Evolutionary conservation across 1,140 invertebrate species (phyloP).

Genomic region (Bacillus rossius): DNA sequence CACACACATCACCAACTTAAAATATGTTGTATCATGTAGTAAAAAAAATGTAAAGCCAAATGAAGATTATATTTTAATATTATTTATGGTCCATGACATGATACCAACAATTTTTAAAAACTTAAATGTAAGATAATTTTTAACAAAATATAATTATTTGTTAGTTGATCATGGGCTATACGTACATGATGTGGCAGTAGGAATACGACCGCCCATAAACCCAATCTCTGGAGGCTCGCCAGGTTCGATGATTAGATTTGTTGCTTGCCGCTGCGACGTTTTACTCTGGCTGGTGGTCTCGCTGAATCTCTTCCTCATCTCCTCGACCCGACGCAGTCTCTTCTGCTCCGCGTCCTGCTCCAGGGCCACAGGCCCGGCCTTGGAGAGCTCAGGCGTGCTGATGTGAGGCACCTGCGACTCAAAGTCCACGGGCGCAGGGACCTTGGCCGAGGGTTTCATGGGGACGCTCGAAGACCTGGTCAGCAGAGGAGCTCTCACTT

Average conservation of each 20-base stretch:
- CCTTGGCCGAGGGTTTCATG: slow-evolving; percentile 37
- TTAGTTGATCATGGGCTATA: not conserved
- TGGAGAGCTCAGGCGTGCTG: slow-evolving; percentile 14
- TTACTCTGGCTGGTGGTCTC: slow-evolving; percentile 27
- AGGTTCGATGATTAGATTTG: slow-evolving; percentile 42
- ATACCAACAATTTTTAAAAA: too few relatives aligned
- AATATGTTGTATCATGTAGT: not conserved
- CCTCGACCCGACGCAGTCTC: slow-evolving; percentile 32
- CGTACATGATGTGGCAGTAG: slow-evolving; percentile 34
- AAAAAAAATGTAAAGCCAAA: not conserved
- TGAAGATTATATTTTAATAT: not conserved
- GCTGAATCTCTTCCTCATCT: slow-evolving; percentile 40
- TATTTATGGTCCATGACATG: too few relatives aligned
- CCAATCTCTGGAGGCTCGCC: slow-evolving; percentile 56
- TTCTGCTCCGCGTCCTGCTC: slow-evolving; percentile 34
- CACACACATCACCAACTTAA: too few relatives aligned
- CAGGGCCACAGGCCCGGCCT: slow-evolving; percentile 22
- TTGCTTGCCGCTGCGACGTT: not conserved
- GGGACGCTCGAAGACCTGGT: slow-evolving; percentile 41
- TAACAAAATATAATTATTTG: too few relatives aligned
- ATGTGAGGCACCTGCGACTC: slow-evolving; percentile 38
- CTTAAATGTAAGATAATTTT: too few relatives aligned
- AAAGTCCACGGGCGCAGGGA: slow-evolving; percentile 54
- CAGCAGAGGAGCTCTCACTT: slow-evolving; percentile 47
- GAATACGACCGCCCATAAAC: slow-evolving; percentile 43